Base-by-base conservation (phyloP, 2,888 invertebrate genomes). In the Cryptosula pallasiana region DNA sequence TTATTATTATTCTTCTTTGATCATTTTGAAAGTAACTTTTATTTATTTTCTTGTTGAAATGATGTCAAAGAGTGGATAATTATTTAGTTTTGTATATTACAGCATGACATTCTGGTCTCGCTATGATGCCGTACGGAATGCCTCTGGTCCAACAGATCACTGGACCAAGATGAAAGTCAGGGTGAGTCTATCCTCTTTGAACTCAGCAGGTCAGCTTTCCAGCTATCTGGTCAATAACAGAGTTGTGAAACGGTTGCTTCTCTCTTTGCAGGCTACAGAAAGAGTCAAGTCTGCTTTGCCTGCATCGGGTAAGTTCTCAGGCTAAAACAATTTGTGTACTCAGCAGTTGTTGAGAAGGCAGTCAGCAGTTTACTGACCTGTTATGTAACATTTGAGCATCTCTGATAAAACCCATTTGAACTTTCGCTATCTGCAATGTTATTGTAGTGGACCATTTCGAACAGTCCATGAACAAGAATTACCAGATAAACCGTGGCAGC, bases 71-170 rank as follows among this genome's bases (percentile, higher is more conserved):
- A 45, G 45, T 45, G 5, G 5, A 20, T 45, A 5, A 45, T 45
- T 71, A 32, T 57, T 35, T 13, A 13, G 45, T 45, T 45, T 45
- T 45, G 9, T 45, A 5, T 45, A 25, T 76, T 76, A 20, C 76
- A 80, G 80, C 25, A 80, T 80, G 80, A 79, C 80, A 5, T 80
- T 79, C 73, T 80, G 80, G 80, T 77, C 79, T 25, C 76, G 78
- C 23, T 75, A 78, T 73, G 79, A 80, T 72, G 78, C 80, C 0
- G 76, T 79, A 2, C 72, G 75, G 55, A 77, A 77, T 54, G 76
- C 76, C 5, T 73, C 73, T 54, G 79, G 79, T 1, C 78, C 78
- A 72, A 79, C 81, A 35, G 80, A 81, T 73, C 80, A 81, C 73
- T 81, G 81, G 81, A 75, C 79, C 45, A 81, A 81, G 73, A 75